A percentile compares a stretch with the other conserved stretches of the same genome.
These are phyloP conservation scores for Drosophila putrida DNA, from an alignment of 2,888 invertebrate species.

Conservation along the genomic window DNA sequence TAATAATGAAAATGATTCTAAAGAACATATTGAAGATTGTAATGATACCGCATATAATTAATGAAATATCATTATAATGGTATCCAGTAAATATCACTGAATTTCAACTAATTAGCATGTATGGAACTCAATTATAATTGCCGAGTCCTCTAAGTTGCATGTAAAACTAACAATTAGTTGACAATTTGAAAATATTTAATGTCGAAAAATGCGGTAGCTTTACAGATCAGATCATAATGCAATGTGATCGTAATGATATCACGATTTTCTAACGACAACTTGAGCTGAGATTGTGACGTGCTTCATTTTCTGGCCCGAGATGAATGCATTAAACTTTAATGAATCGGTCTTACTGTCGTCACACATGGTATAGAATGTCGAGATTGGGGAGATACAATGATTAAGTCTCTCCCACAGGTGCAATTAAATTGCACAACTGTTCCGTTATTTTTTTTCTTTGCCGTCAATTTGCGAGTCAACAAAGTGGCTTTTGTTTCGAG, in stretches of 20 bases:
- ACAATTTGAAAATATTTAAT: constrained; percentile 18
- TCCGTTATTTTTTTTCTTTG: constrained; percentile 28
- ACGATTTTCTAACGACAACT: constrained; percentile 32
- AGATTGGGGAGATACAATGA: constrained; percentile 36
- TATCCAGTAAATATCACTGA: constrained; percentile 2
- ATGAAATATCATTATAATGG: not conserved
- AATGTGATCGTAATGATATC: constrained; percentile 40
- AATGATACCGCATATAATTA: too few species aligned
- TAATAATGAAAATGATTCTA: too few species aligned
- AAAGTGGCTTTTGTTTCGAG: constrained; percentile 50
- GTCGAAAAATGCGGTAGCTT: constrained; percentile 27
- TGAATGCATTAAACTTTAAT: constrained; percentile 40
- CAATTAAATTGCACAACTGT: constrained; percentile 62
- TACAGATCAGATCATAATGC: constrained; percentile 19
- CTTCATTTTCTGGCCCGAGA: not conserved
- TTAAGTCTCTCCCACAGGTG: constrained; percentile 31
- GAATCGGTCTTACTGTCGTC: constrained; percentile 44
- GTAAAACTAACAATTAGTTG: constrained; percentile 1
- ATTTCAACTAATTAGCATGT: not conserved
- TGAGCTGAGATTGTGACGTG: constrained; percentile 34
- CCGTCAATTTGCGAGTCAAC: constrained; percentile 41
- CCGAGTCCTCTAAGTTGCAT: not conserved
- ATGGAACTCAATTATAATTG: constrained; percentile 2
- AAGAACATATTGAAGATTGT: too few species aligned
- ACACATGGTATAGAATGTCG: constrained; percentile 17